Percentiles rank a stretch among this genome's conserved stretches.
phyloP scores from a whole-genome alignment of 92 coral and sea anemone species.

The Umimayanthus kanabou region DNA sequence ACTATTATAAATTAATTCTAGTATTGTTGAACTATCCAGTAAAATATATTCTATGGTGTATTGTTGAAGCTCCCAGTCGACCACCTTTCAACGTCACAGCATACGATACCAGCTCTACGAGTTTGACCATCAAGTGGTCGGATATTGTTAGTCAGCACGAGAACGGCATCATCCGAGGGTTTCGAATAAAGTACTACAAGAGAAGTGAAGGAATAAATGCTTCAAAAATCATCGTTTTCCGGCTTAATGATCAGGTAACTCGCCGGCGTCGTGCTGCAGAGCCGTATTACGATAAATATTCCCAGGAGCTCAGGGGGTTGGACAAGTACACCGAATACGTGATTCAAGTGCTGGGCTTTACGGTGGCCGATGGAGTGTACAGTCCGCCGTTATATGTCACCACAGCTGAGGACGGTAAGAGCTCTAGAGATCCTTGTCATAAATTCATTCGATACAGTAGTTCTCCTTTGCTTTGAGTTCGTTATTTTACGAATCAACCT shows the following conservation, averaged over 20 bases:
- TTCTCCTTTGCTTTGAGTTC: too few relatives aligned
- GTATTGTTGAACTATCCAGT: not conserved
- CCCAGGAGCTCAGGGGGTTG: slow-evolving; percentile 43
- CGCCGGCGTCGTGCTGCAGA: slow-evolving; percentile 22
- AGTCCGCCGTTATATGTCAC: slow-evolving; percentile 54
- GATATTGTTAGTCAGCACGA: not conserved
- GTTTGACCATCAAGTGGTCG: slow-evolving; percentile 25
- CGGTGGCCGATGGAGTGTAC: slow-evolving; percentile 57
- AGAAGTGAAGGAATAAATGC: slow-evolving; percentile 1
- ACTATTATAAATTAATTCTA: not conserved
- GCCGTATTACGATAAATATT: slow-evolving; percentile 22
- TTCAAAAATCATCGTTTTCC: slow-evolving; percentile 1
- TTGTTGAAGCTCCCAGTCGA: slow-evolving; percentile 17
- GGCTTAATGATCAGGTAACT: not conserved
- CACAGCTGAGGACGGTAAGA: slow-evolving; percentile 76
- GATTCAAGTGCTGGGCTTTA: slow-evolving; percentile 55
- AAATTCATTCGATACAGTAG: too few relatives aligned
- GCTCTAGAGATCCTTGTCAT: too few relatives aligned
- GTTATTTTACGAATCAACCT: too few relatives aligned
- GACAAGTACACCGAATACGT: slow-evolving; percentile 60
- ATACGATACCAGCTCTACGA: slow-evolving; percentile 13
- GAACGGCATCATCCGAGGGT: slow-evolving; percentile 21
- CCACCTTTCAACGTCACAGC: slow-evolving; percentile 22
- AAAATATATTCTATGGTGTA: not conserved
- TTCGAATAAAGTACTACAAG: slow-evolving; percentile 32